These are phyloP conservation scores for human (Homo sapiens) DNA, from an alignment of 2,113 vertebrate genomes.

Conservation along the genomic window DNA sequence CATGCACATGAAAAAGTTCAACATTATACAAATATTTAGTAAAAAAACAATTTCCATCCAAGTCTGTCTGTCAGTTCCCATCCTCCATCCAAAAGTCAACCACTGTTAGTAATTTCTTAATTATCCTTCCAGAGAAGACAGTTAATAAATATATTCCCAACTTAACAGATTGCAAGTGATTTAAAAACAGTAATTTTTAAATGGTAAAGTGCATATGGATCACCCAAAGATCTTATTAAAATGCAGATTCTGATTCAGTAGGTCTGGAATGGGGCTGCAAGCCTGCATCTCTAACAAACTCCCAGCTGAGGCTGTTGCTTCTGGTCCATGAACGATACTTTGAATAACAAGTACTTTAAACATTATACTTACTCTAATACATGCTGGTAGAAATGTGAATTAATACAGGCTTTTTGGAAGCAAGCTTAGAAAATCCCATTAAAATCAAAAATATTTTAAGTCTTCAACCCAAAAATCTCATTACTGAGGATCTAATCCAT, in stretches of 20 bases:
- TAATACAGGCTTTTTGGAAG: background rate
- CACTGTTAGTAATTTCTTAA: background rate
- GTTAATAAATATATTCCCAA: background rate
- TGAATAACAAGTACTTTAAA: background rate
- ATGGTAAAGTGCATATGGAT: background rate
- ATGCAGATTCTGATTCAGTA: background rate
- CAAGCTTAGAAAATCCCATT: background rate
- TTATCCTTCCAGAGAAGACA: background rate
- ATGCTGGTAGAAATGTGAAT: background rate
- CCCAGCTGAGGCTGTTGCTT: background rate
- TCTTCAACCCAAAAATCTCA: background rate
- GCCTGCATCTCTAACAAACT: background rate
- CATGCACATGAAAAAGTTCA: background rate
- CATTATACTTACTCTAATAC: background rate
- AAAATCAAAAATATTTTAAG: background rate
- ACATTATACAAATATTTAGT: background rate
- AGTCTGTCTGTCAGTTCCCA: background rate
- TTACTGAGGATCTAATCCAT: background rate
- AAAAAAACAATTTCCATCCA: background rate
- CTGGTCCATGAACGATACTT: too few species aligned
- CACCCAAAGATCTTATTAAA: background rate
- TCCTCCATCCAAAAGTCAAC: background rate
- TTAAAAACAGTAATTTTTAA: slow-evolving; percentile 8
- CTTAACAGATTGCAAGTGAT: background rate
- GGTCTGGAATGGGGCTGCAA: background rate